Percentiles rank a stretch among this genome's conserved stretches.
These are phyloP conservation scores for Caenorhabditis plicata DNA, from an alignment of 2,888 invertebrate genomes.

Conservation along the genomic window DNA sequence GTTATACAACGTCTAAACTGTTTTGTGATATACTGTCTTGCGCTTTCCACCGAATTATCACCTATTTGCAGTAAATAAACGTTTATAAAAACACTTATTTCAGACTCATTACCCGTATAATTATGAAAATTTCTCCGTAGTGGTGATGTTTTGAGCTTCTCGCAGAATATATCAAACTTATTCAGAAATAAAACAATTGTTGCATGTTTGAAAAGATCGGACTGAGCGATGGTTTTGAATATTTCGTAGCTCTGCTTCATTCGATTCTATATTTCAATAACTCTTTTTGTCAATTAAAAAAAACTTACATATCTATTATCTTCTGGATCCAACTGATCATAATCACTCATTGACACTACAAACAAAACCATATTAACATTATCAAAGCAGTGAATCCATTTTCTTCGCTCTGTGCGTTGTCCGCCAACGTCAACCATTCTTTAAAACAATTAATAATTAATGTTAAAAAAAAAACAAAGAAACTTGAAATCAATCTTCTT, in stretches of 20 bases:
- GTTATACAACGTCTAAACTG: slow-evolving; percentile 64
- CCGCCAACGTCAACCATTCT: slow-evolving; percentile 59
- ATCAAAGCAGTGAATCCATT: slow-evolving; percentile 57
- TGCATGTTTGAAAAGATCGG: slow-evolving; percentile 66
- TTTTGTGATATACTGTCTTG: slow-evolving; percentile 62
- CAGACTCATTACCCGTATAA: slow-evolving; percentile 45
- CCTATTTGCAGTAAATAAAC: slow-evolving; percentile 48
- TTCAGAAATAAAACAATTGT: slow-evolving; percentile 65
- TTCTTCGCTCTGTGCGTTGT: slow-evolving; percentile 49
- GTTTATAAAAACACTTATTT: background rate
- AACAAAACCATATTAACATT: slow-evolving; percentile 52
- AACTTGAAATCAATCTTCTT: slow-evolving; percentile 50
- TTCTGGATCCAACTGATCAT: slow-evolving; percentile 49
- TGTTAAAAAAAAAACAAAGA: too few relatives aligned
- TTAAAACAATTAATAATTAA: slow-evolving; percentile 1
- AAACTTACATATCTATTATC: slow-evolving; percentile 32
- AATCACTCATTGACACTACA: slow-evolving; percentile 46
- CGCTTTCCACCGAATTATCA: slow-evolving; percentile 56
- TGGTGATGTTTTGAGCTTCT: slow-evolving; percentile 58
- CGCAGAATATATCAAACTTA: slow-evolving; percentile 65
- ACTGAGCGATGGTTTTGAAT: slow-evolving; percentile 63
- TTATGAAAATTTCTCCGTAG: slow-evolving; percentile 60
- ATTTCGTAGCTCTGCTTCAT: slow-evolving; percentile 51
- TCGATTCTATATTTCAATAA: slow-evolving; percentile 58
- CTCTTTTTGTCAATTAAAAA: background rate